Conservation (phyloP, 2,888 invertebrate genomes). For the Pharmacophagus antenor region DNA sequence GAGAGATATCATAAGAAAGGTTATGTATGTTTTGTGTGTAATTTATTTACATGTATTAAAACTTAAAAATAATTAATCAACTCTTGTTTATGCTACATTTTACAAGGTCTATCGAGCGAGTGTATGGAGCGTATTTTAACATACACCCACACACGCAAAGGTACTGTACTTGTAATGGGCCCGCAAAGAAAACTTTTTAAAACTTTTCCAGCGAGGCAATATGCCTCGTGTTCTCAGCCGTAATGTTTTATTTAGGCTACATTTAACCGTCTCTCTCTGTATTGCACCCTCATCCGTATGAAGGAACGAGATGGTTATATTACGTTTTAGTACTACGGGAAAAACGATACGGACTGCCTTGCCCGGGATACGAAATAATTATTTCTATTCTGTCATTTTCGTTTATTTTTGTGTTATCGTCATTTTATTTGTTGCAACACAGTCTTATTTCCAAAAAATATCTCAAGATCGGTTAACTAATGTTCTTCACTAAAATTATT, state of each 20-base stretch:
- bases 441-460: constrained; percentile 13
- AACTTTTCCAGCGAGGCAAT: constrained; percentile 82
- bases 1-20: no score
- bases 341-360: constrained; percentile 62
- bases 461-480: constrained; percentile 15
- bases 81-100: constrained; percentile 23
- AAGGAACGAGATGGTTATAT: constrained; percentile 54
- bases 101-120: constrained; percentile 63
- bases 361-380: constrained; percentile 81
- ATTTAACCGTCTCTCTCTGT: constrained; percentile 61
- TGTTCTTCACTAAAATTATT: no score
- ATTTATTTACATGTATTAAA: neutral
- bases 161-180: constrained; percentile 77
- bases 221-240: constrained; percentile 81
- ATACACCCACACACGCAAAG: constrained; percentile 58
- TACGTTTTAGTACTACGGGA: constrained; percentile 42
- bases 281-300: constrained; percentile 40
- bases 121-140: constrained; percentile 57
- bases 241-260: constrained; percentile 80
- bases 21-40: neutral
- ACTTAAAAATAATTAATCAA: constrained; percentile 5
- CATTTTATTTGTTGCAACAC: constrained; percentile 48
- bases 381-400: constrained; percentile 80
- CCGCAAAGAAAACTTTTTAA: constrained; percentile 82
- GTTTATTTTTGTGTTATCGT: constrained; percentile 72